Evolutionary conservation across 2,797 vertebrate genomes (phyloP).

Genomic region (Myripristis jacobus): DNA sequence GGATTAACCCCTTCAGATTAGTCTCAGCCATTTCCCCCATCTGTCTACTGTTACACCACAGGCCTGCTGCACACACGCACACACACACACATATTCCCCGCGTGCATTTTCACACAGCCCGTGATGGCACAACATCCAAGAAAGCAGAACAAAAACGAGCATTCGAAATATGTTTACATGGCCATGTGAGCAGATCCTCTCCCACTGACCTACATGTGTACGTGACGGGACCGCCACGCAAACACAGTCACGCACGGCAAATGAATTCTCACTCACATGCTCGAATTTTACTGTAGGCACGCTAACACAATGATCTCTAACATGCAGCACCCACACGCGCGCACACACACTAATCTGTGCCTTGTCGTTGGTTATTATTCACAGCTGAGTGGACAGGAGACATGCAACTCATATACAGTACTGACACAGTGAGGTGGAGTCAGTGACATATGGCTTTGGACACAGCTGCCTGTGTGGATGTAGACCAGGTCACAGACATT

Average conservation of each 20-base stretch:
- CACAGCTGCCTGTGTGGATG: constrained; percentile 45
- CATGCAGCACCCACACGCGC: constrained; percentile 9
- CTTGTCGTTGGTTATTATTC: constrained; percentile 58
- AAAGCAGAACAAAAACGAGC: not conserved
- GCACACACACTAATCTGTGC: constrained; percentile 56
- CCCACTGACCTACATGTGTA: constrained; percentile 32
- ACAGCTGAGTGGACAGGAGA: constrained; percentile 54
- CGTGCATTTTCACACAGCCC: not conserved
- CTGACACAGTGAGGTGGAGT: constrained; percentile 31
- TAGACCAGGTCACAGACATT: constrained; percentile 10
- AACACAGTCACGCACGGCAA: not conserved
- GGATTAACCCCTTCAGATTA: constrained; percentile 79
- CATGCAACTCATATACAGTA: constrained; percentile 35
- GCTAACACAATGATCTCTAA: not conserved
- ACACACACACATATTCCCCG: constrained; percentile 13
- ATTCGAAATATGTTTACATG: constrained; percentile 31
- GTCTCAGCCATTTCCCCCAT: constrained; percentile 75
- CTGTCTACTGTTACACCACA: constrained; percentile 66
- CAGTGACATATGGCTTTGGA: constrained; percentile 15
- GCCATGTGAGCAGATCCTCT: constrained; percentile 43
- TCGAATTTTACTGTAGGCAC: constrained; percentile 15
- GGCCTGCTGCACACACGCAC: constrained; percentile 19
- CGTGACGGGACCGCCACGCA: constrained; percentile 3
- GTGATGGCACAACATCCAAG: no score
- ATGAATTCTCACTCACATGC: not conserved